phyloP scores from a whole-genome alignment of 2,888 invertebrate genomes.

The Pocota personata region DNA sequence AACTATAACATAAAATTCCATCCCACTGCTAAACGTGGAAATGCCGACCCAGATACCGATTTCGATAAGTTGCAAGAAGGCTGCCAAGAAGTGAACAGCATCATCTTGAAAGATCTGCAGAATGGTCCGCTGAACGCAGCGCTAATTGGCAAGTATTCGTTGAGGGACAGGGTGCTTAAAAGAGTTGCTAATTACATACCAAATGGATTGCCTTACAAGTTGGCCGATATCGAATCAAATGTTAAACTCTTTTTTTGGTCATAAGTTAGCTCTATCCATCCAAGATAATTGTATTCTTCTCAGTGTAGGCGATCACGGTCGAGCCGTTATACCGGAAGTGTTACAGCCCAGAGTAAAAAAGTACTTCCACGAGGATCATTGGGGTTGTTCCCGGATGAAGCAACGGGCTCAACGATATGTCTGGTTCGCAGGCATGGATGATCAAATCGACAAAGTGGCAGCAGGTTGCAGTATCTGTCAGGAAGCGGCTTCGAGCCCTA shows the following conservation, averaged over 20 bases:
- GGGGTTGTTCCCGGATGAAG: neutral
- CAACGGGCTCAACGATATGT: neutral
- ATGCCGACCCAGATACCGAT: conserved; percentile 29
- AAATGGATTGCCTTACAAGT: conserved; percentile 22
- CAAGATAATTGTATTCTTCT: neutral
- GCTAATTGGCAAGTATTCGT: no score
- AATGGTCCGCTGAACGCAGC: no score
- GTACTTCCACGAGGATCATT: neutral
- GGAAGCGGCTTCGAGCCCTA: conserved; percentile 1
- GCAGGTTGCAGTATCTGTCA: neutral
- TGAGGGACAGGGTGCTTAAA: neutral
- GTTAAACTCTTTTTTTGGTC: conserved; percentile 39
- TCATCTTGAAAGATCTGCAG: no score
- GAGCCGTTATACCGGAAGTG: conserved; percentile 2
- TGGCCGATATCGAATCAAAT: neutral
- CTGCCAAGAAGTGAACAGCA: no score
- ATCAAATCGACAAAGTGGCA: conserved; percentile 1
- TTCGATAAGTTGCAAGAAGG: neutral
- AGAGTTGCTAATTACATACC: conserved; percentile 3
- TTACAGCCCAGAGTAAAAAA: neutral
- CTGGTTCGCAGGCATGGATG: conserved; percentile 26
- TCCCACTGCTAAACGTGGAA: conserved; percentile 8
- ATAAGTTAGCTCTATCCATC: no score
- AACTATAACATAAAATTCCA: conserved; percentile 9
- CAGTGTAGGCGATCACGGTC: neutral